phyloP scores from a whole-genome alignment of 2,888 invertebrate genomes.

The Cryptophagus acutangulus region DNA sequence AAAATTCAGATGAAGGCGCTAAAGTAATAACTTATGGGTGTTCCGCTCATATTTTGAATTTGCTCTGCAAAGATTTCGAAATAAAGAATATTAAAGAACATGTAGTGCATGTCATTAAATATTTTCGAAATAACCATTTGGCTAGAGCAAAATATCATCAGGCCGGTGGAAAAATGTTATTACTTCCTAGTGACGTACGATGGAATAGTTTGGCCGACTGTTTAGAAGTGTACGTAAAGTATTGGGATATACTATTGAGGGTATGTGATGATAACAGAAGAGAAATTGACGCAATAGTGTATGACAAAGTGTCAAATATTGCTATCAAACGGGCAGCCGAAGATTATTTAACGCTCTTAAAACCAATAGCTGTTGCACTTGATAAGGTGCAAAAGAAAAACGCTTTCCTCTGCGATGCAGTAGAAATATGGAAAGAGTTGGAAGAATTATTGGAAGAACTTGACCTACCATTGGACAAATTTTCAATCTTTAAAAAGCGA shows the following conservation, averaged over 20 bases:
- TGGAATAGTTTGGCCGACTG: constrained; percentile 8
- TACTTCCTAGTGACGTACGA: constrained; percentile 7
- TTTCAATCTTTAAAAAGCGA: constrained; percentile 10
- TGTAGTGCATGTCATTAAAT: not conserved
- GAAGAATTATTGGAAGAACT: no score
- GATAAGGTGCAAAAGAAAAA: no score
- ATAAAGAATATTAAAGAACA: not conserved
- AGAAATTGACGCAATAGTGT: constrained; percentile 12
- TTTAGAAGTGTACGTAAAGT: constrained; percentile 13
- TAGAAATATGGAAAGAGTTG: no score
- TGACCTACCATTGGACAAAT: constrained; percentile 6
- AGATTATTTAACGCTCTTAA: constrained; percentile 14
- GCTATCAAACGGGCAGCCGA: constrained; percentile 12
- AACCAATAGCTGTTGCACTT: constrained; percentile 17
- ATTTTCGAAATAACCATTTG: constrained; percentile 10
- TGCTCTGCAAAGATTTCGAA: not conserved
- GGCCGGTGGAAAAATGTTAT: constrained; percentile 2
- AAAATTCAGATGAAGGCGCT: not conserved
- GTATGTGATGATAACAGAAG: constrained; percentile 11
- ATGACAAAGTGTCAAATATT: constrained; percentile 13
- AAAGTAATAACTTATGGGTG: constrained; percentile 5
- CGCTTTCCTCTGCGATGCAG: no score
- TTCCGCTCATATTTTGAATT: constrained; percentile 3
- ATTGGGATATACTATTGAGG: constrained; percentile 10
- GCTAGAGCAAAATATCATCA: constrained; percentile 10